Evolutionary conservation across 2,888 invertebrate genomes (phyloP), one percentile per base, ranked within the genome.

Genomic region (Drosophila mercatorum): DNA sequence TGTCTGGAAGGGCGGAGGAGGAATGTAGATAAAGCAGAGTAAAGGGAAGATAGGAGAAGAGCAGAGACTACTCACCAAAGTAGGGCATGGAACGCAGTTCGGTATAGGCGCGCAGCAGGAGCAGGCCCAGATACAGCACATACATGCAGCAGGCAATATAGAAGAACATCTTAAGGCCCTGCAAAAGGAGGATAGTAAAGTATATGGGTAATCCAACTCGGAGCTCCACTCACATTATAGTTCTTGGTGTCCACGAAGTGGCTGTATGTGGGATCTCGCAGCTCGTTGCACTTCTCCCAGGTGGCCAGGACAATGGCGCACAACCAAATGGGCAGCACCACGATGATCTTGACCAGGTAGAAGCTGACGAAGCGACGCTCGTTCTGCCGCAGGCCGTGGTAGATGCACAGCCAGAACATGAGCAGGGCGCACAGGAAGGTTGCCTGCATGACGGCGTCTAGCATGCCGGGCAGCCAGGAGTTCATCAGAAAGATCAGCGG

Each of bases 41-140:
- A 12, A 41, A 3, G 3, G 0, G 14, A n/a, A 6, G 41, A 41
- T 11, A 11, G 2, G 11, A 38, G 10, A 5, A 8, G 22, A 44
- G 31, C 5, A 34, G 31, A 41, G 12, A 2, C 2, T 22, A 22
- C 95, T 95, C 94, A 98, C 98, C 98, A 93, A 99, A 99, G 94
- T 97, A 99, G 73, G 99, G 98, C 98, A 99, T 98, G 44, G 97
- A 97, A 89, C 98, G 95, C 59, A 99, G 94, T 93, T 99, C 99
- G 74, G 97, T 97, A 93, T 98, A 99, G 28, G 99, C 98, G 91
- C 96, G 95, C 68, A 98, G 93, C 81, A 98, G 95, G 75, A 99
- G 94, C 87, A 97, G 95, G 31, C 96, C 92, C 85, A 99, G 94
- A 93, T 98, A 98, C 49, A 97, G 93, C 81, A 98, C 94, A 93